These are phyloP conservation scores for Danio aesculapii DNA, from an alignment of 2,797 vertebrate genomes.

Conservation along the genomic window DNA sequence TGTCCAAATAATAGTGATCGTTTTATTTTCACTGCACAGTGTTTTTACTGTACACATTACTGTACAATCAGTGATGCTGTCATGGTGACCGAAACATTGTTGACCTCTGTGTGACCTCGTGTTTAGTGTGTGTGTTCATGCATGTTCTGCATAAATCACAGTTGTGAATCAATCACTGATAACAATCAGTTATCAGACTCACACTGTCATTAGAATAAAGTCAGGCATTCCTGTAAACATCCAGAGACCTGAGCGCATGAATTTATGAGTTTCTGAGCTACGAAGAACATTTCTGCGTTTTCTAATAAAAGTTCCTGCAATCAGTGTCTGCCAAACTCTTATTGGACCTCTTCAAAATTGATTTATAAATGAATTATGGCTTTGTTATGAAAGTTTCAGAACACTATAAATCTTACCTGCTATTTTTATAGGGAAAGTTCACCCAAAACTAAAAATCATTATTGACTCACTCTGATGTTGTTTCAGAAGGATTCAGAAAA, in stretches of 20 bases:
- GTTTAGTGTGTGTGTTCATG: conserved; percentile 3
- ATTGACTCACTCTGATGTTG: too few relatives aligned
- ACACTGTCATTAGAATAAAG: neutral
- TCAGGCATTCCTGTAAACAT: conserved; percentile 19
- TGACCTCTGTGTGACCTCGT: neutral
- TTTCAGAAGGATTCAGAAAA: too few relatives aligned
- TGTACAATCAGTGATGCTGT: too few relatives aligned
- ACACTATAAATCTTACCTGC: conserved; percentile 18
- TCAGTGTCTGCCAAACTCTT: conserved; percentile 4
- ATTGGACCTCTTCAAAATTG: neutral
- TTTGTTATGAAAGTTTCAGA: conserved; percentile 27
- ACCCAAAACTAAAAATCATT: too few relatives aligned
- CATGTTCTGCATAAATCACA: neutral
- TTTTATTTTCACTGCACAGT: too few relatives aligned
- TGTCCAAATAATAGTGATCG: too few relatives aligned
- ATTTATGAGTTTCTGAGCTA: conserved; percentile 25
- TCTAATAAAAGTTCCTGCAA: neutral
- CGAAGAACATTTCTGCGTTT: neutral
- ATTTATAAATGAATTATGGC: neutral
- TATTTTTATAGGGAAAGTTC: neutral
- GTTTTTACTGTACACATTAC: too few relatives aligned
- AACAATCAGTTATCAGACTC: conserved; percentile 31
- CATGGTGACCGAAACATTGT: too few relatives aligned
- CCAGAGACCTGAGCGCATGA: neutral
- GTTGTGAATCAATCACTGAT: conserved; percentile 34